These are phyloP conservation scores for Turnix velox DNA, from an alignment of 2,113 vertebrate genomes.

Conservation along the genomic window DNA sequence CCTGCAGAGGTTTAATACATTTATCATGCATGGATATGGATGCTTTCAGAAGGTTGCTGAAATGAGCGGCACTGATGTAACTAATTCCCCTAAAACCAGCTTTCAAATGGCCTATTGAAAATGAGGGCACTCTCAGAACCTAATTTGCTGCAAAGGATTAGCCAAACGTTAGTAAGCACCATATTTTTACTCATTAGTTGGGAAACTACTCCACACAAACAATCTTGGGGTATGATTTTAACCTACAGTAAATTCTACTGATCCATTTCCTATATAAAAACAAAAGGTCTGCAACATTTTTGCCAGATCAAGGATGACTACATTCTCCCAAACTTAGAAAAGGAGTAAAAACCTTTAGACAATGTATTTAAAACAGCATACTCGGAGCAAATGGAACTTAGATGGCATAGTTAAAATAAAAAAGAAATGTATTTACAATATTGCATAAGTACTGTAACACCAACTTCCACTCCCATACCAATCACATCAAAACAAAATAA, in stretches of 20 bases:
- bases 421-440: constrained; percentile 65
- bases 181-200: neutral
- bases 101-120: neutral
- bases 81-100: neutral
- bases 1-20: neutral
- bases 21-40: neutral
- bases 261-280: neutral
- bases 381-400: constrained; percentile 37
- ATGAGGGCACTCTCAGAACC: neutral
- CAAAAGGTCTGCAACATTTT: neutral
- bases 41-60: neutral
- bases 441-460: constrained; percentile 59
- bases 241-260: neutral
- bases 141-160: neutral
- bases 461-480: constrained; percentile 57
- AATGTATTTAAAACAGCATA: constrained; percentile 44
- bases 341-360: constrained; percentile 15
- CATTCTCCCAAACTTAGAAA: constrained; percentile 18
- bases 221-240: neutral
- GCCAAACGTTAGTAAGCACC: neutral
- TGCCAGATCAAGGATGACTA: neutral
- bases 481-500: constrained; percentile 60
- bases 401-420: constrained; percentile 38
- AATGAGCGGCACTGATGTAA: neutral
- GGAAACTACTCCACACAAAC: neutral